Base-by-base conservation (phyloP, 2,797 vertebrate genomes). In the Phoxinus dragarum region DNA sequence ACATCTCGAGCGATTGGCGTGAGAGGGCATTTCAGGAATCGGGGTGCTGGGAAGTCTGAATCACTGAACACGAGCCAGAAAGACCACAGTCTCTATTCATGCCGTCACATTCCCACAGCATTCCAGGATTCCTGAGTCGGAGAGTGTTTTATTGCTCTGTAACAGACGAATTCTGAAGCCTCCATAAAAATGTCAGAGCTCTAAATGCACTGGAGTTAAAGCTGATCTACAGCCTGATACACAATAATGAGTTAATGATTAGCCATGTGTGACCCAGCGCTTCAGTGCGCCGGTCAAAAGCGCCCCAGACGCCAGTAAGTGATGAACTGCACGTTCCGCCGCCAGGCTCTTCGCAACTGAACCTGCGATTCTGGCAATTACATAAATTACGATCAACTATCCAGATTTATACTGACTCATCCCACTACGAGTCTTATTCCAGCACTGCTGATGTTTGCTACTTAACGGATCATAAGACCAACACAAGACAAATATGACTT, bases 161-260 rank as follows among this genome's bases (percentile, higher is more conserved):
- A 85, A 85, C 89, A 87, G 77, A 86, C 38, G 59, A 75, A 80
- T 86, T 84, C 81, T 49, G 54, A 84, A 82, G 73, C 54, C 64
- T 76, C 84, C 78, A 88, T 89, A 87, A 88, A 88, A 56, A 79
- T 87, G 86, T 86, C 87, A 40, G 38, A 38, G 17, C 34, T 73
- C 64, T 85, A 61, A 83, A 83, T 61, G 52, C 81, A 73, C 71
- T 75, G 66, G 86, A 88, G 79, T 71, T 21, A 67, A 74, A 59
- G 38, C 86, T 86, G 84, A 90, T 89, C 49, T 89, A 89, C 64
- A 67, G 82, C 81, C 67, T 59, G 56, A 74, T 72, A 68, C 81
- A 87, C 66, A 89, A 86, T 87, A 88, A 87, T 82, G 83, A 88
- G 87, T 88, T 87, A 89, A 88, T 89, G 83, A 91, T 90, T 88